Base-by-base conservation (phyloP, 2,797 vertebrate species). In the Diglossa cyanea region DNA sequence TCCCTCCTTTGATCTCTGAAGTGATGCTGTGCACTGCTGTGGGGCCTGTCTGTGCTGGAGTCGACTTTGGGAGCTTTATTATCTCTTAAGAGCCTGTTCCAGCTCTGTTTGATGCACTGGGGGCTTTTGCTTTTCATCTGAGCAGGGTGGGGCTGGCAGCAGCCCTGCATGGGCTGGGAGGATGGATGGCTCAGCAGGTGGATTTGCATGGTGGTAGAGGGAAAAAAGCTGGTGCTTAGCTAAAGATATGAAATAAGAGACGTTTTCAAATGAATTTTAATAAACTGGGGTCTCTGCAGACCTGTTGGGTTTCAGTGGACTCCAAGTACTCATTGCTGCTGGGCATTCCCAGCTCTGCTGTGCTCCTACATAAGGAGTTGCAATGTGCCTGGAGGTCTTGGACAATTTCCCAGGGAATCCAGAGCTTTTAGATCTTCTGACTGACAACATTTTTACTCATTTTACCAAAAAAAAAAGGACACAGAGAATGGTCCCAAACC, bases 1-100 rank as follows among this genome's bases (percentile, higher is more conserved):
- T 80, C 70, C 39, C 17, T 73, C 9, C 94, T 95, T 77, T 94
- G 92, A 89, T 94, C 81, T 80, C 35, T 74, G 88, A 17, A 91
- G 83, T 0, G 17, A 17, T 47, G 76, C 79, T 66, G 60, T n/a
- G 75, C 68, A 23, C 17, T 50, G 94, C 83, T 40, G 74, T 8
- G 86, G 81, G 74, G 65, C 89, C 85, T 51, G 51, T 23, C 28
- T 79, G 83, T 53, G 82, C 13, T 79, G 80, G 65, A 88, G 39
- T 15, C 77, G 35, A 0, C 88, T 93, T 28, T 28, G 81, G 88
- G 92, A 91, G 93, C 50, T 89, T 48, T 48, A 1, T 93, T 74
- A 85, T 91, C 81, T 91, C 81, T 19, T 4, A 57, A 74, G 88
- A 93, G 63, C 53, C 79, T 33, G 11, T 86, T 72, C 55, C 51